Evolutionary conservation across 2,888 invertebrate genomes (phyloP).

Genomic region (Clitarchus hookeri): DNA sequence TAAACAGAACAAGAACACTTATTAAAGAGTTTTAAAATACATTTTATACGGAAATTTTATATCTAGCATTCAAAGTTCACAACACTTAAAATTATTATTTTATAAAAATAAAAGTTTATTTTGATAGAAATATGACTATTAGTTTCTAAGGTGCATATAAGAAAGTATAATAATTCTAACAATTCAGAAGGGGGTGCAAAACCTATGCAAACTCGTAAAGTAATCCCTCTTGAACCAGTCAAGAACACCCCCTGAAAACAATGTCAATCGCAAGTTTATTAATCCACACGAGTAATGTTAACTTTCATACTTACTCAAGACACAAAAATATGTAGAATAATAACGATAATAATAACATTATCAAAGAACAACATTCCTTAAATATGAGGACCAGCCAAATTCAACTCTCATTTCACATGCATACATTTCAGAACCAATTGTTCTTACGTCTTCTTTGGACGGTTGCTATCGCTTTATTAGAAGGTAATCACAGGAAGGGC

Average conservation of each 20-base stretch:
- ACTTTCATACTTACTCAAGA: background rate
- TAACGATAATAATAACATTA: conserved; percentile 27
- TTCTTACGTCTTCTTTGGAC: conserved; percentile 21
- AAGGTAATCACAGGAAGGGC: background rate
- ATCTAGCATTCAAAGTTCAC: background rate
- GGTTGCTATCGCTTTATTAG: background rate
- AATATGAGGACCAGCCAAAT: conserved; percentile 23
- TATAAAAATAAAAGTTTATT: background rate
- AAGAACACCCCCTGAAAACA: background rate
- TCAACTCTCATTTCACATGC: background rate
- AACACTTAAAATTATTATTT: background rate
- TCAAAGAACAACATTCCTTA: conserved; percentile 29
- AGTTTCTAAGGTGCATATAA: background rate
- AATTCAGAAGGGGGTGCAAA: background rate
- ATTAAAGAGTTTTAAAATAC: background rate
- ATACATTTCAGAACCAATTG: background rate
- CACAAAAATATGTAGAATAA: background rate
- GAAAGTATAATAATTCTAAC: background rate
- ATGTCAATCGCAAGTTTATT: background rate
- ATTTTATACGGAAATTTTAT: background rate
- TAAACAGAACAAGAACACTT: background rate
- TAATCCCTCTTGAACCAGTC: background rate
- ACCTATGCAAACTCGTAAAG: background rate
- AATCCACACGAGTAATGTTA: background rate
- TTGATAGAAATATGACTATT: background rate